These are phyloP conservation scores for Podargus strigoides DNA, from an alignment of 2,797 vertebrate species.

Conservation along the genomic window DNA sequence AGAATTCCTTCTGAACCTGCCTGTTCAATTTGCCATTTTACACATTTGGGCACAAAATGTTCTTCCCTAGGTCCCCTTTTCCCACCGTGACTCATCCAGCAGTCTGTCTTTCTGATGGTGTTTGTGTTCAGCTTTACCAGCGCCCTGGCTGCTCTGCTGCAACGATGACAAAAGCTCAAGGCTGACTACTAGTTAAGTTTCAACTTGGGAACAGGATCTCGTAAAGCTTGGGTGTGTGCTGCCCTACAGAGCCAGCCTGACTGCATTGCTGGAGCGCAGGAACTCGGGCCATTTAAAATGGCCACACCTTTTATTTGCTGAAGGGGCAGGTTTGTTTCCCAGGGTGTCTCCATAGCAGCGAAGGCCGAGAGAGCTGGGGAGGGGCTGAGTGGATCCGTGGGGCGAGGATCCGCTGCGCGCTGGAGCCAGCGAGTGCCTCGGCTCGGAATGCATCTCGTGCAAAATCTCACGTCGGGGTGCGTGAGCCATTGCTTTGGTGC, in stretches of 20 bases:
- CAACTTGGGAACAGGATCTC: neutral
- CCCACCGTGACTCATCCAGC: neutral
- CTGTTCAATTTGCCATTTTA: neutral
- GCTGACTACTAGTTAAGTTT: slow-evolving; percentile 1
- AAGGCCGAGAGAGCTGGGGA: neutral
- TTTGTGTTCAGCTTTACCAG: neutral
- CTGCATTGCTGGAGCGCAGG: slow-evolving; percentile 50
- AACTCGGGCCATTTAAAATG: slow-evolving; percentile 37
- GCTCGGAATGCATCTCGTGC: neutral
- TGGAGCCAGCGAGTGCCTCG: neutral
- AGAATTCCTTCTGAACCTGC: neutral
- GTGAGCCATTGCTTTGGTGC: neutral
- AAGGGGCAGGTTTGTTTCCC: slow-evolving; percentile 59
- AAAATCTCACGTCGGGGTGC: rapidly evolving
- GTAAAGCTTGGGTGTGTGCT: slow-evolving; percentile 37
- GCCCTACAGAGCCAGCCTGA: slow-evolving; percentile 41
- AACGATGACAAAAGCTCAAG: neutral
- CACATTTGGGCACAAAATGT: neutral
- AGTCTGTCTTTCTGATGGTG: neutral
- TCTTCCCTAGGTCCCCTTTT: neutral
- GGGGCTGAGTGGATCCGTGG: neutral
- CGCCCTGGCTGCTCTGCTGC: neutral
- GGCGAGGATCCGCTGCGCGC: neutral
- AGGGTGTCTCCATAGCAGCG: slow-evolving; percentile 61
- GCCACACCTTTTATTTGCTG: slow-evolving; percentile 66